A percentile compares a stretch with the other conserved stretches of the same genome.
Conservation (phyloP, 2,797 vertebrate species). For the Etheostoma nigrum region DNA sequence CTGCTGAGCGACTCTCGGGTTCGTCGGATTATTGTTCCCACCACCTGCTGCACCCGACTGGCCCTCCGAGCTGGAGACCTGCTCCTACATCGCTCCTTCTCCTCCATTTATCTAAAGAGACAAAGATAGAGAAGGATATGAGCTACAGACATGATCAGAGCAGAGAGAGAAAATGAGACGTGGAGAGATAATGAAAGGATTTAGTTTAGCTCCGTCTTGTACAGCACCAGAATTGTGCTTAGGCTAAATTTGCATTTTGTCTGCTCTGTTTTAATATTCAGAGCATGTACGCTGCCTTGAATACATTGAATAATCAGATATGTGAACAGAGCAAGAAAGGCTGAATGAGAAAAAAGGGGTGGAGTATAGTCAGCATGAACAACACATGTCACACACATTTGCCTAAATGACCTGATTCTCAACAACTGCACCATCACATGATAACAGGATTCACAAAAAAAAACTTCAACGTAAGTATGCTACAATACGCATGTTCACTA, state of each 20-base stretch:
- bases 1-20: constrained; percentile 91
- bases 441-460: constrained; percentile 21
- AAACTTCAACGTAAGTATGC: constrained; percentile 33
- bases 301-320: constrained; percentile 71
- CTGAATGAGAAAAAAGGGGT: constrained; percentile 23
- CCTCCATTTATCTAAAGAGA: constrained; percentile 86
- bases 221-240: constrained; percentile 18
- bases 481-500: constrained; percentile 20
- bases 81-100: constrained; percentile 90
- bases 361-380: constrained; percentile 37
- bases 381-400: constrained; percentile 49
- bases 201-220: constrained; percentile 34
- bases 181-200: constrained; percentile 43
- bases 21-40: constrained; percentile 95
- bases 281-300: constrained; percentile 48
- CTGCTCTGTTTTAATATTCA: constrained; percentile 60
- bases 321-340: constrained; percentile 32
- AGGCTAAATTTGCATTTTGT: constrained; percentile 46
- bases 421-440: constrained; percentile 33
- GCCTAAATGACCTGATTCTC: constrained; percentile 46
- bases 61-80: constrained; percentile 90
- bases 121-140: constrained; percentile 28
- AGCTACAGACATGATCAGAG: constrained; percentile 20
- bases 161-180: neutral
- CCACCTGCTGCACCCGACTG: constrained; percentile 95